Evolutionary conservation across 2,113 vertebrate species (phyloP).

Genomic region (Aplodontia rufa): DNA sequence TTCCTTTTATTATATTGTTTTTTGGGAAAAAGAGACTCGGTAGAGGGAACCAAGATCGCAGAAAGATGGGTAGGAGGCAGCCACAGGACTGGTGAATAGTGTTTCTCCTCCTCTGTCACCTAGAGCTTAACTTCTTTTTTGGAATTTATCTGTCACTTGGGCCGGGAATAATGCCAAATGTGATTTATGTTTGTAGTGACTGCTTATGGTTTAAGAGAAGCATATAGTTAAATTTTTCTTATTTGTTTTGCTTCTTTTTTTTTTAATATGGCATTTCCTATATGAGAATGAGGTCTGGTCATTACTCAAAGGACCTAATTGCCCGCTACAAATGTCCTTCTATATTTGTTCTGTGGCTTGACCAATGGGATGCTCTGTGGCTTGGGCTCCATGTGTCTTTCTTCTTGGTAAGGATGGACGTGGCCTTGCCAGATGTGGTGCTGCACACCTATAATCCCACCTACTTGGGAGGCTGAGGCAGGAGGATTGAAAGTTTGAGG

Average conservation of each 20-base stretch:
- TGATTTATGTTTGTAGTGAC: conserved; percentile 72
- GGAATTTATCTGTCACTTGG: conserved; percentile 68
- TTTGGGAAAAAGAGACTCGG: not conserved
- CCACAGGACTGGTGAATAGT: not conserved
- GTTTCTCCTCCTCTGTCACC: conserved; percentile 62
- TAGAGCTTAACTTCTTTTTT: conserved; percentile 70
- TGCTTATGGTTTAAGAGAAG: conserved; percentile 55
- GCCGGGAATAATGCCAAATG: conserved; percentile 58
- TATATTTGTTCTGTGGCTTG: conserved; percentile 34
- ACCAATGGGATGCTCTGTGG: not conserved
- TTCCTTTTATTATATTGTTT: not conserved
- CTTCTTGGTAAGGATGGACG: not conserved
- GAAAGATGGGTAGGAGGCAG: not conserved
- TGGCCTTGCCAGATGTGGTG: not conserved
- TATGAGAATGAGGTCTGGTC: conserved; percentile 56
- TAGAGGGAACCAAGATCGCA: not conserved
- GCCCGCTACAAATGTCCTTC: conserved; percentile 32
- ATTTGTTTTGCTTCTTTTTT: not conserved
- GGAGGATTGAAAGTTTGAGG: too few species aligned
- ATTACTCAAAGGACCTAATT: conserved; percentile 56
- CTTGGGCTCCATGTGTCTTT: not conserved
- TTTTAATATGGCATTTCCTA: not conserved
- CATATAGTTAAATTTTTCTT: conserved; percentile 47
- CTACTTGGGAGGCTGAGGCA: too few species aligned
- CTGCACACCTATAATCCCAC: too few species aligned